Percentiles rank a stretch among this genome's conserved stretches.
Evolutionary conservation across 2,797 vertebrate genomes (phyloP).

Genomic region (Phalanger gymnotis): DNA sequence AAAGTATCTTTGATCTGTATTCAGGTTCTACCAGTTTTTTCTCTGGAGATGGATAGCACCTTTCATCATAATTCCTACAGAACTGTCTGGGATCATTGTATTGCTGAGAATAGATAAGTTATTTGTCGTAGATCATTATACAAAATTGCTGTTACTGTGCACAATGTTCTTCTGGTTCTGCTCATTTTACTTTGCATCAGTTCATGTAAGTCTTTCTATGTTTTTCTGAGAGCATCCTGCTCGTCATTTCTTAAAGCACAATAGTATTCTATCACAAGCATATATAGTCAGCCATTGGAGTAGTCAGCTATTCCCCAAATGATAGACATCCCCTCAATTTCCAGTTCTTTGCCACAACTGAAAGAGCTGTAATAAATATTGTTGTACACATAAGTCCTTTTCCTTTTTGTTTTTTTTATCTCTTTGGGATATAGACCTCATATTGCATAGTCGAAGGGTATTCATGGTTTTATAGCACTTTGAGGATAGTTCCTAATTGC

Average conservation of each 20-base stretch:
- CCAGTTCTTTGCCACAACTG: neutral
- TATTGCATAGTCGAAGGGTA: too few species aligned
- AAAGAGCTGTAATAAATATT: neutral
- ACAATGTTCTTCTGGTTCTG: neutral
- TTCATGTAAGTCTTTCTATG: neutral
- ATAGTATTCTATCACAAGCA: neutral
- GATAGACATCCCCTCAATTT: neutral
- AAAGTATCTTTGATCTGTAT: neutral
- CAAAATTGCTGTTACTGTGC: neutral
- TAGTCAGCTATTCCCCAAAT: too few species aligned
- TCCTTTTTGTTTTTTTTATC: neutral
- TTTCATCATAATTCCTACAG: neutral
- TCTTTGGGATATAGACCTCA: neutral
- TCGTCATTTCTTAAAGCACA: neutral
- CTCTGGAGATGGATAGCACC: neutral
- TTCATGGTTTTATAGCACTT: too few species aligned
- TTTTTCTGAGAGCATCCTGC: neutral
- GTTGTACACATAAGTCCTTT: neutral
- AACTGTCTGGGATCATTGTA: neutral
- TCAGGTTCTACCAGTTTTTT: neutral
- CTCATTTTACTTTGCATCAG: neutral
- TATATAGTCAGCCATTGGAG: too few species aligned
- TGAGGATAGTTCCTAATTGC: too few species aligned
- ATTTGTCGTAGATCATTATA: neutral
- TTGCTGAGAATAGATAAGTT: neutral